Percentiles rank a stretch among this genome's conserved stretches.
These are phyloP conservation scores for Elmis aenea DNA, from an alignment of 2,888 invertebrate genomes.

Conservation along the genomic window DNA sequence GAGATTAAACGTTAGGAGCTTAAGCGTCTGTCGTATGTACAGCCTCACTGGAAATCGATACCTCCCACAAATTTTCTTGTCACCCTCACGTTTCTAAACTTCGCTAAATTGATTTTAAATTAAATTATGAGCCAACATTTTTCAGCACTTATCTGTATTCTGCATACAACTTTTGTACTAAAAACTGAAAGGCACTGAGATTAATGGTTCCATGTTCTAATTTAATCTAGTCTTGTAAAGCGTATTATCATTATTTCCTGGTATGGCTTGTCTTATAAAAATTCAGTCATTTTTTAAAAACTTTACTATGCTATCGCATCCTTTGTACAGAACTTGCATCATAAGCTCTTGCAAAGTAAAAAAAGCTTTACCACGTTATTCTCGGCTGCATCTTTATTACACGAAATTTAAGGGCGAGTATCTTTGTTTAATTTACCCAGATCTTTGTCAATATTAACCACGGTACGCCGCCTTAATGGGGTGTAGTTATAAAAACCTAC, in stretches of 20 bases:
- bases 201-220: conserved; percentile 25
- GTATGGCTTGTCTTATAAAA: too few species aligned
- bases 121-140: conserved; percentile 43
- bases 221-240: conserved; percentile 13
- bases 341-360: too few species aligned
- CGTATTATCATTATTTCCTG: conserved; percentile 7
- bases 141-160: conserved; percentile 41
- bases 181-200: conserved; percentile 20
- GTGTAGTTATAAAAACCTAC: too few species aligned
- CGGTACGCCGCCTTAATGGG: too few species aligned
- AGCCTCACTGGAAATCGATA: conserved; percentile 31
- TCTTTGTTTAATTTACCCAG: too few species aligned
- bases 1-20: conserved; percentile 24
- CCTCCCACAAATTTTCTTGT: conserved; percentile 37
- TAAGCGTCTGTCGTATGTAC: conserved; percentile 15
- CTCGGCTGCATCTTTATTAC: too few species aligned
- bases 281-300: too few species aligned
- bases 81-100: conserved; percentile 35
- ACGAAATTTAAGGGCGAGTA: too few species aligned
- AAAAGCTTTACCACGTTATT: too few species aligned
- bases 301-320: too few species aligned
- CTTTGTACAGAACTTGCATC: too few species aligned
- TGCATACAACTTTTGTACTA: conserved; percentile 30
- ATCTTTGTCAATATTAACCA: too few species aligned
- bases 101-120: conserved; percentile 42